Base-by-base conservation (phyloP, 2,888 invertebrate genomes). In the Scaptomyza polygonia region DNA sequence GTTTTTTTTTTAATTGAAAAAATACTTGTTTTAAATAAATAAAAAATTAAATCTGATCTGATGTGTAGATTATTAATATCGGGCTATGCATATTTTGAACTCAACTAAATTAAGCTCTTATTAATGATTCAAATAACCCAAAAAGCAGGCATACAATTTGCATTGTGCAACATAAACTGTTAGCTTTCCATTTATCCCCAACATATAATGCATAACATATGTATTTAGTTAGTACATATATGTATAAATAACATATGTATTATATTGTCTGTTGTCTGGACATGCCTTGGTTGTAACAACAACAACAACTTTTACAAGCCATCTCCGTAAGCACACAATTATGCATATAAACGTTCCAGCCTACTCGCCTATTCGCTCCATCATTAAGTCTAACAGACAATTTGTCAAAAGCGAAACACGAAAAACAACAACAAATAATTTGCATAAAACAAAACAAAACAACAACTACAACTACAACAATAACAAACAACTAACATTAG, bases 381-480 rank as follows among this genome's bases (percentile, higher is more conserved):
- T 86, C 86, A 86, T 86, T 79, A 82, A 83, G 80, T 76, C 78
- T 58, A 86, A 76, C 82, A 80, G 86, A 83, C 84, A 80, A 83
- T 83, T 82, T 82, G 86, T 79, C 81, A 85, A 86, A 78, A 69
- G 62, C 48, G 64, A 75, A 75, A 75, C 67, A 65, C 52, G 71
- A 67, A 65, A 67, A 66, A 54, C 56, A 76, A 73, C 80, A 73
- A 9, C 36, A 39, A 79, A 77, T n/a, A n/a, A 80, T 83, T 83
- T 83, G 83, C 80, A 83, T 86, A 73, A 71, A 82, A 21, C 21
- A 79, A 83, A 65, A 67, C 66, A 56, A 44, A 77, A 76, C n/a
- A n/a, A n/a, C 79, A 73, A 9, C 29, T 9, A 29, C 29, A 29
- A 6, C 29, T 9, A 29, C 29, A 32, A 32, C 30, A 39, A 82